Conservation (phyloP, 2,113 vertebrate genomes). For the Acanthisitta chloris region DNA sequence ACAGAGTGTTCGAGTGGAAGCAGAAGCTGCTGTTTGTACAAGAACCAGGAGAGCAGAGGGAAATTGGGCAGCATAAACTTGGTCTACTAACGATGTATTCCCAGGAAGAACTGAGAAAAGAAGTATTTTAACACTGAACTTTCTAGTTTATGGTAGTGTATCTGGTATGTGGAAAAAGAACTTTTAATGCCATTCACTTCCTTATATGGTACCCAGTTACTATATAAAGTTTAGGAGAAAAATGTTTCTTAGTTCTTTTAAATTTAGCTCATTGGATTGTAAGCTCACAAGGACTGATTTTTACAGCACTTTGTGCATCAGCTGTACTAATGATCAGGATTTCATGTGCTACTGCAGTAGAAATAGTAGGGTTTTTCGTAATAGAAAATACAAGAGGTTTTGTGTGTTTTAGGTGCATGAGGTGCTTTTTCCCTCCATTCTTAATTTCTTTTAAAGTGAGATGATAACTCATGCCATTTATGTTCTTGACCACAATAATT, state of each 20-base stretch:
- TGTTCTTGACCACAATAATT: not conserved
- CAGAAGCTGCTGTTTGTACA: not conserved
- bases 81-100: not conserved
- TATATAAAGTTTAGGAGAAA: not conserved
- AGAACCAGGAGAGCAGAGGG: not conserved
- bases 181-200: not conserved
- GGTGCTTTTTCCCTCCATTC: not conserved
- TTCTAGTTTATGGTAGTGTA: not conserved
- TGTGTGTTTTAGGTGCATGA: not conserved
- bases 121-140: not conserved
- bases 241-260: not conserved
- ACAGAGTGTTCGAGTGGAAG: not conserved
- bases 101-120: not conserved
- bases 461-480: not conserved
- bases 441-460: not conserved
- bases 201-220: not conserved
- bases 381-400: not conserved
- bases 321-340: not conserved
- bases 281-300: not conserved
- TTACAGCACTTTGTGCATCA: not conserved
- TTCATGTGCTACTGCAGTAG: not conserved
- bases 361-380: not conserved
- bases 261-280: not conserved
- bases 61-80: not conserved
- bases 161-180: not conserved